phyloP scores from a whole-genome alignment of 2,113 vertebrate genomes.

The Eclectus roratus region DNA sequence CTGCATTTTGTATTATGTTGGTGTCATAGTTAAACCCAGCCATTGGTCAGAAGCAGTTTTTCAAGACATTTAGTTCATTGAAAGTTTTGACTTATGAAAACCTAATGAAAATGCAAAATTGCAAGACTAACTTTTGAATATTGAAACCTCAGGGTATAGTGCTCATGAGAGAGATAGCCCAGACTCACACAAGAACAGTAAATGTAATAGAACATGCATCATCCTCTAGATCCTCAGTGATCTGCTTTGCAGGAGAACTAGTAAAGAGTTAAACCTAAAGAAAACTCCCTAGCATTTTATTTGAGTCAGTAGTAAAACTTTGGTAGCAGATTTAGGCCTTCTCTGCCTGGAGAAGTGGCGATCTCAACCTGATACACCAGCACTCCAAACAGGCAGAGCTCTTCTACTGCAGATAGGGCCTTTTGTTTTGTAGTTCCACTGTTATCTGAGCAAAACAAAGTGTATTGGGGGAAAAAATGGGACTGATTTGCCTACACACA shows the following conservation, averaged over 20 bases:
- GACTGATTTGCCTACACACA: not conserved
- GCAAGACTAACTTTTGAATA: not conserved
- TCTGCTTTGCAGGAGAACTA: not conserved
- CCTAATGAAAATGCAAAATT: not conserved
- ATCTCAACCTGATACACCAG: not conserved
- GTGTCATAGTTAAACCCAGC: not conserved
- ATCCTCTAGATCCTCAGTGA: not conserved
- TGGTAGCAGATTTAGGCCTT: not conserved
- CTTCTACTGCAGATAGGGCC: not conserved
- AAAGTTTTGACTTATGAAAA: not conserved
- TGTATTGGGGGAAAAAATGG: rapidly evolving
- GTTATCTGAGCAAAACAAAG: not conserved
- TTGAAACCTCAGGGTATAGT: not conserved
- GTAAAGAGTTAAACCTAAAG: not conserved
- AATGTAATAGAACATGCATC: not conserved
- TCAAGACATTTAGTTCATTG: not conserved
- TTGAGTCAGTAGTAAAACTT: not conserved
- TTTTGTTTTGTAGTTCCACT: not conserved
- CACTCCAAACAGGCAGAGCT: not conserved
- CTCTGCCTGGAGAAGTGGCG: not conserved
- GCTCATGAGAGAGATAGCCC: not conserved
- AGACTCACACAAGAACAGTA: not conserved
- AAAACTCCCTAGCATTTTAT: not conserved
- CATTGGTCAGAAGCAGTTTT: not conserved
- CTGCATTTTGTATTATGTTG: not conserved